Evolutionary conservation across 2,113 vertebrate genomes (phyloP).

Genomic region (Illadopsis cleaveri): DNA sequence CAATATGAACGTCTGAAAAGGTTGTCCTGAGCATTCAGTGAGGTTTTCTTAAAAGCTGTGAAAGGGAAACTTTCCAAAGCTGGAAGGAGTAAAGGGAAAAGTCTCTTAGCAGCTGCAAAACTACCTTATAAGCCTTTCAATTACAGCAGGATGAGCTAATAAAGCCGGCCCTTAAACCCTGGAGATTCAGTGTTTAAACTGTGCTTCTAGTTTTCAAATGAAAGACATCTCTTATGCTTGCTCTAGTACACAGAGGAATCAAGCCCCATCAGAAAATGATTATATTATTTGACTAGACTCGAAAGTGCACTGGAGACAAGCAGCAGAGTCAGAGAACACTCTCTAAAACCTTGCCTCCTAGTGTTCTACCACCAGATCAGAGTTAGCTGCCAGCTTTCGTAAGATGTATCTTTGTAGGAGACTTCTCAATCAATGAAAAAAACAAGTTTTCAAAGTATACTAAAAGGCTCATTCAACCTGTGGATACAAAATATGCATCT

Average conservation of each 20-base stretch:
- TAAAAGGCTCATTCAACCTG: neutral
- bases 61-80: slow-evolving; percentile 31
- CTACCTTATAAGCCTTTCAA: slow-evolving; percentile 38
- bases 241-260: neutral
- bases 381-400: neutral
- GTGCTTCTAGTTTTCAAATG: neutral
- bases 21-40: neutral
- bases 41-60: neutral
- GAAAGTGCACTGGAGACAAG: neutral
- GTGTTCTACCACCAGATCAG: accelerated
- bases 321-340: neutral
- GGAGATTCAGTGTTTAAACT: neutral
- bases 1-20: neutral
- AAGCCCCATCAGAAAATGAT: neutral
- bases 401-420: neutral
- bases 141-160: slow-evolving; percentile 25
- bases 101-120: slow-evolving; percentile 17
- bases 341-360: neutral
- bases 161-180: neutral
- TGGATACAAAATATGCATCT: neutral
- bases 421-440: neutral
- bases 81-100: neutral
- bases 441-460: neutral
- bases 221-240: neutral
- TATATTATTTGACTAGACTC: neutral